Evolutionary conservation across 2,113 vertebrate species (phyloP).

Genomic region (Sturnus vulgaris): DNA sequence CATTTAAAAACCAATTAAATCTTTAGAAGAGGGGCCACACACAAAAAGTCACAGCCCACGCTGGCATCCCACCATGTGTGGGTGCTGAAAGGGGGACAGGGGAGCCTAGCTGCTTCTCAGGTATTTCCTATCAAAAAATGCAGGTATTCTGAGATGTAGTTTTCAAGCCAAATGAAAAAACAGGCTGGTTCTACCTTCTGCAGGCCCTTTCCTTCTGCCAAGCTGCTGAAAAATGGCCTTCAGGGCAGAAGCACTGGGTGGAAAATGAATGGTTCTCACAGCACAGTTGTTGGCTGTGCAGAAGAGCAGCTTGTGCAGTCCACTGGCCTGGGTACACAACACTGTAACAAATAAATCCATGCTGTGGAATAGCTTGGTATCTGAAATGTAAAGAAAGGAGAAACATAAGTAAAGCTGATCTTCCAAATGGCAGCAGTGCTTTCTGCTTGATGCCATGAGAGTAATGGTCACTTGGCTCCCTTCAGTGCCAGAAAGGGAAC

Average conservation of each 20-base stretch:
- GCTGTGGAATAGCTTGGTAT: not conserved
- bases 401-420: not conserved
- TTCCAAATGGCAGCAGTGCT: not conserved
- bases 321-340: no score
- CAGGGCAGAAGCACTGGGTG: fast-evolving
- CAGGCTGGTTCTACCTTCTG: no score
- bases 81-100: fast-evolving
- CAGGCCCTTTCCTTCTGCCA: not conserved
- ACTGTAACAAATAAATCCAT: not conserved
- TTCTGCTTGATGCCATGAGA: not conserved
- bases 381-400: not conserved
- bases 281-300: fast-evolving
- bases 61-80: fast-evolving
- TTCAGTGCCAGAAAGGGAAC: fast-evolving
- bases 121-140: not conserved
- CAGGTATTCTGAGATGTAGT: not conserved
- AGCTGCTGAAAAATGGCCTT: not conserved
- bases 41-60: fast-evolving
- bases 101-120: fast-evolving
- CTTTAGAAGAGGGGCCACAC: not conserved
- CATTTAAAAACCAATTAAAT: not conserved
- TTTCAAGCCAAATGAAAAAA: not conserved
- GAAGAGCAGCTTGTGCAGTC: no score
- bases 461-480: not conserved
- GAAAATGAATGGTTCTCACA: not conserved